Evolutionary conservation across 2,797 vertebrate species (phyloP).

Genomic region (Pangasius macronema): DNA sequence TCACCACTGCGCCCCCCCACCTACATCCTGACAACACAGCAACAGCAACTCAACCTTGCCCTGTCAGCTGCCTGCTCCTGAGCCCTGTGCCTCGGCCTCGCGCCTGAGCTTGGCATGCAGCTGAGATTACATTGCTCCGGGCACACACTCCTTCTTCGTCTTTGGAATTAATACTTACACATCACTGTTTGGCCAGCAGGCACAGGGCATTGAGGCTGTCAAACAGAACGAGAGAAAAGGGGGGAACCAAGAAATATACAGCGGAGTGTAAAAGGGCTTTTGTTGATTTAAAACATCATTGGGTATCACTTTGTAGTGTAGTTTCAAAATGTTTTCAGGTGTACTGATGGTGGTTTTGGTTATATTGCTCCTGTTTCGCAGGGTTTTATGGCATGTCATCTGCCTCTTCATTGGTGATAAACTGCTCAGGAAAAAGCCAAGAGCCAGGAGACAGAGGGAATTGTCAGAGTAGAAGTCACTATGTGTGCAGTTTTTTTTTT

Average conservation of each 20-base stretch:
- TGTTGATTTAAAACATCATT: conserved; percentile 50
- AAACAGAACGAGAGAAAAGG: conserved; percentile 33
- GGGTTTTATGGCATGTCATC: conserved; percentile 80
- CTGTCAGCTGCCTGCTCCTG: conserved; percentile 75
- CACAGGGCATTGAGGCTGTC: conserved; percentile 41
- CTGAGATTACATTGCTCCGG: conserved; percentile 73
- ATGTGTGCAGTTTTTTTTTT: background rate
- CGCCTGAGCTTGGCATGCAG: conserved; percentile 72
- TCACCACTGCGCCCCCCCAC: conserved; percentile 41
- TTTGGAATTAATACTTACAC: conserved; percentile 64
- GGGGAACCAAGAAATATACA: conserved; percentile 30
- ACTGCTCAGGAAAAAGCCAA: conserved; percentile 65
- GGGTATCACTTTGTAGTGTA: conserved; percentile 52
- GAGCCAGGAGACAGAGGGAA: conserved; percentile 53
- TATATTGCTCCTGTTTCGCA: conserved; percentile 73
- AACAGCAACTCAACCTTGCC: conserved; percentile 74
- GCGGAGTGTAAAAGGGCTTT: conserved; percentile 52
- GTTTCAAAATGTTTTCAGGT: conserved; percentile 73
- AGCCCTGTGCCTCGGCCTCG: conserved; percentile 43
- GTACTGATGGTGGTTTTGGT: conserved; percentile 76
- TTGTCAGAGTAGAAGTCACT: background rate
- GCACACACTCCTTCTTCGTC: conserved; percentile 39
- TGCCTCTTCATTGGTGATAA: conserved; percentile 73
- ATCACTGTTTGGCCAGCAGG: conserved; percentile 53
- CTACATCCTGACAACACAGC: conserved; percentile 73